Conservation (phyloP, 2,113 vertebrate species). For the Semicossyphus pulcher region DNA sequence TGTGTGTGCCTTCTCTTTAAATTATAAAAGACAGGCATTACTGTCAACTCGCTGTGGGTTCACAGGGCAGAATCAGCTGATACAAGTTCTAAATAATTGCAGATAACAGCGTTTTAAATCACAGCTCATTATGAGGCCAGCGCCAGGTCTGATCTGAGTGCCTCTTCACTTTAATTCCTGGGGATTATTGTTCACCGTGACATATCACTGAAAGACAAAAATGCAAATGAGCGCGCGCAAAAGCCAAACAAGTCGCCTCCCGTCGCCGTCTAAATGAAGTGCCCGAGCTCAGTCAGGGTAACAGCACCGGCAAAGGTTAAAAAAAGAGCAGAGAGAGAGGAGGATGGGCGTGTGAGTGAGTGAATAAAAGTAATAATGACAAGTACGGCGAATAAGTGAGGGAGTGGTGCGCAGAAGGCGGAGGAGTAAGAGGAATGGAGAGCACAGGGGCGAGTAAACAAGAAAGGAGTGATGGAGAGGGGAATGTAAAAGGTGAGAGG, state of each 20-base stretch:
- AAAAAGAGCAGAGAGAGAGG: background rate
- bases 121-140: slow-evolving; percentile 58
- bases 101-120: slow-evolving; percentile 68
- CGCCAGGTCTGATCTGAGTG: slow-evolving; percentile 55
- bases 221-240: slow-evolving; percentile 58
- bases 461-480: slow-evolving; percentile 21
- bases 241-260: slow-evolving; percentile 23
- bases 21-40: slow-evolving; percentile 20
- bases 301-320: slow-evolving; percentile 1
- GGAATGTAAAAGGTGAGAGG: background rate
- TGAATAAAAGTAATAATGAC: slow-evolving; percentile 12
- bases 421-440: background rate
- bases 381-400: background rate
- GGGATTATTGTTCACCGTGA: slow-evolving; percentile 62
- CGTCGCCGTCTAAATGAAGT: background rate
- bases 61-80: slow-evolving; percentile 39
- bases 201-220: slow-evolving; percentile 46
- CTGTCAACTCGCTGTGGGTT: slow-evolving; percentile 17
- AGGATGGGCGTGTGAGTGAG: background rate
- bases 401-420: slow-evolving; percentile 14
- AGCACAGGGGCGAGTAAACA: slow-evolving; percentile 4
- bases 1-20: background rate
- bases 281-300: slow-evolving; percentile 11
- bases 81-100: slow-evolving; percentile 60
- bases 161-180: slow-evolving; percentile 63